Conservation (phyloP, 2,888 invertebrate genomes). For the Calameuta filiformis region DNA sequence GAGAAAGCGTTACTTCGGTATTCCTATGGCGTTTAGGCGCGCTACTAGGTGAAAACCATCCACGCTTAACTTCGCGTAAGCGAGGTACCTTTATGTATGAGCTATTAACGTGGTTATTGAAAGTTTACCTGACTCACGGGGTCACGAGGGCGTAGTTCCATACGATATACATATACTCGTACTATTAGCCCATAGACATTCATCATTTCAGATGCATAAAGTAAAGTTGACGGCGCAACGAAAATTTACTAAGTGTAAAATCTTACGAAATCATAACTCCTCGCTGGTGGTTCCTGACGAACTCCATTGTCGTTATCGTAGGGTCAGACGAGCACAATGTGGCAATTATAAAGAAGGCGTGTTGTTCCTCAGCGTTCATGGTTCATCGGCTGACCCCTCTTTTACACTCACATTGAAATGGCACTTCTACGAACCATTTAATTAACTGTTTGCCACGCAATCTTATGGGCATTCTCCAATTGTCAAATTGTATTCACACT, state of each 20-base stretch:
- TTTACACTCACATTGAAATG: constrained; percentile 6
- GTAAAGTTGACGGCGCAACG: not conserved
- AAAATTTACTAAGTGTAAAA: not conserved
- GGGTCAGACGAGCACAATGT: not conserved
- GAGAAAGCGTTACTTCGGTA: not conserved
- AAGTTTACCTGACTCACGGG: not conserved
- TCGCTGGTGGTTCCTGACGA: not conserved
- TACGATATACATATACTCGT: not conserved
- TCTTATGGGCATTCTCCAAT: constrained; percentile 19
- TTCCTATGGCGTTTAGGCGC: not conserved
- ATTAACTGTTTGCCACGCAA: constrained; percentile 38
- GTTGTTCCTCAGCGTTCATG: constrained; percentile 25
- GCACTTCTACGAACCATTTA: constrained; percentile 39
- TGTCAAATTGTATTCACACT: not conserved
- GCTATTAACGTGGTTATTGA: not conserved
- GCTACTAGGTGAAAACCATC: not conserved
- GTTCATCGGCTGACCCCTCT: constrained; percentile 39
- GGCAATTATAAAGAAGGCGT: constrained; percentile 34
- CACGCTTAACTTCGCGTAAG: not conserved
- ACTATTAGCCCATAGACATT: not conserved
- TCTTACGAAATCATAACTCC: not conserved
- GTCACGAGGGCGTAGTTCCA: not conserved
- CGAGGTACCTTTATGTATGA: not conserved
- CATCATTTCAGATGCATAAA: not conserved
- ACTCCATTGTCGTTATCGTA: not conserved